phyloP scores from a whole-genome alignment of 2,888 invertebrate genomes.

The Athripsodes cinereus region DNA sequence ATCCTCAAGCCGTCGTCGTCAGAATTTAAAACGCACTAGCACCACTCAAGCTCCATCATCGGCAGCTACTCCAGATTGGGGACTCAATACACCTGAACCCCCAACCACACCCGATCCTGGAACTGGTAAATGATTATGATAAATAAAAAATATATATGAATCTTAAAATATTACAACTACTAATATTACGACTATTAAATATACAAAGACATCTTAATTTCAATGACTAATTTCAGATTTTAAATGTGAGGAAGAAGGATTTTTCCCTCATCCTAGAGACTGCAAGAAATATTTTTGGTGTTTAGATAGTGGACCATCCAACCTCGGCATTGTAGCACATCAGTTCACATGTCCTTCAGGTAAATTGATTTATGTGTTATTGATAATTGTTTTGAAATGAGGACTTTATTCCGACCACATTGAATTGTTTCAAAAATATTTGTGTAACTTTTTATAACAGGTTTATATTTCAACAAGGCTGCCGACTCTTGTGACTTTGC shows the following conservation, averaged over 20 bases:
- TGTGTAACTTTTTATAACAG: too few relatives aligned
- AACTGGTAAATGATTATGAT: slow-evolving; percentile 48
- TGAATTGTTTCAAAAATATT: too few relatives aligned
- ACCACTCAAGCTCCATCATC: slow-evolving; percentile 36
- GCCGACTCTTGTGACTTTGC: slow-evolving; percentile 91
- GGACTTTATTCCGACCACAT: too few relatives aligned
- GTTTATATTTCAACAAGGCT: slow-evolving; percentile 83
- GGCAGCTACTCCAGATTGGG: slow-evolving; percentile 51
- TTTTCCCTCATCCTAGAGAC: slow-evolving; percentile 85
- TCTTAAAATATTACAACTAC: slow-evolving; percentile 7
- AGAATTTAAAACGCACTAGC: slow-evolving; percentile 26
- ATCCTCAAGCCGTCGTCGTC: slow-evolving; percentile 28
- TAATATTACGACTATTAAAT: too few relatives aligned
- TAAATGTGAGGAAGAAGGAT: slow-evolving; percentile 89
- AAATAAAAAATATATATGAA: neutral
- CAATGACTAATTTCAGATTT: slow-evolving; percentile 63
- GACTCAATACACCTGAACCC: slow-evolving; percentile 67
- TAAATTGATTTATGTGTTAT: too few relatives aligned
- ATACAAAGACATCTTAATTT: neutral
- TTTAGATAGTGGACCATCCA: slow-evolving; percentile 80
- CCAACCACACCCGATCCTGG: slow-evolving; percentile 89
- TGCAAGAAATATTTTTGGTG: slow-evolving; percentile 96
- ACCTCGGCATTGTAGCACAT: slow-evolving; percentile 85
- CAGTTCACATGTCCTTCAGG: slow-evolving; percentile 90
- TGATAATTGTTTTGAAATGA: too few relatives aligned